phyloP scores from a whole-genome alignment of 2,113 vertebrate species.

The Haemorhous mexicanus region DNA sequence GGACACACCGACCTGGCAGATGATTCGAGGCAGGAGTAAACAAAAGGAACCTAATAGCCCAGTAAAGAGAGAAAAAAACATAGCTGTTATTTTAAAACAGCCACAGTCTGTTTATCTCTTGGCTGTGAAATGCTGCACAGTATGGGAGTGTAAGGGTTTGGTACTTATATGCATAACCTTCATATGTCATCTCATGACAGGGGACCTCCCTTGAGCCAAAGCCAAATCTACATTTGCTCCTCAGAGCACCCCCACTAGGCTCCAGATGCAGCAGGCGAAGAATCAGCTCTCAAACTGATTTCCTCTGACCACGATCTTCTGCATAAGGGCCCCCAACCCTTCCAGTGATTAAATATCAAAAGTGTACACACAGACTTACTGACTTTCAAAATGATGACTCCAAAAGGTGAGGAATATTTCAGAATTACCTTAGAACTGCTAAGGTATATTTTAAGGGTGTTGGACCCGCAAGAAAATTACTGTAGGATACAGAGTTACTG shows the following conservation, averaged over 20 bases:
- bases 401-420: not conserved
- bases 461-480: not conserved
- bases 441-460: not conserved
- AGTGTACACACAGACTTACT: not conserved
- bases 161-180: conserved; percentile 11
- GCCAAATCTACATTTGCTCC: conserved; percentile 6
- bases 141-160: conserved; percentile 22
- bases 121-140: conserved; percentile 50
- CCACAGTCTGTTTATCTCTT: conserved; percentile 3
- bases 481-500: not conserved
- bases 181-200: conserved; percentile 48
- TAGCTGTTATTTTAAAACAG: conserved; percentile 22
- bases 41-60: not conserved
- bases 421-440: not conserved
- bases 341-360: not conserved
- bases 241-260: not conserved
- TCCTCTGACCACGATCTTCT: not conserved
- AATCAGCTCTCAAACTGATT: not conserved
- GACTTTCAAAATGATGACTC: not conserved
- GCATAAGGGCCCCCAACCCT: not conserved
- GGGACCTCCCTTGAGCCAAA: conserved; percentile 28
- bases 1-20: not conserved
- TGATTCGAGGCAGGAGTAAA: not conserved
- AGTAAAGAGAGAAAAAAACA: not conserved
- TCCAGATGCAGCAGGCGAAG: not conserved